Evolutionary conservation across 2,113 vertebrate genomes (phyloP), one percentile per base, ranked within the genome.

Genomic region (Sturnira hondurensis): DNA sequence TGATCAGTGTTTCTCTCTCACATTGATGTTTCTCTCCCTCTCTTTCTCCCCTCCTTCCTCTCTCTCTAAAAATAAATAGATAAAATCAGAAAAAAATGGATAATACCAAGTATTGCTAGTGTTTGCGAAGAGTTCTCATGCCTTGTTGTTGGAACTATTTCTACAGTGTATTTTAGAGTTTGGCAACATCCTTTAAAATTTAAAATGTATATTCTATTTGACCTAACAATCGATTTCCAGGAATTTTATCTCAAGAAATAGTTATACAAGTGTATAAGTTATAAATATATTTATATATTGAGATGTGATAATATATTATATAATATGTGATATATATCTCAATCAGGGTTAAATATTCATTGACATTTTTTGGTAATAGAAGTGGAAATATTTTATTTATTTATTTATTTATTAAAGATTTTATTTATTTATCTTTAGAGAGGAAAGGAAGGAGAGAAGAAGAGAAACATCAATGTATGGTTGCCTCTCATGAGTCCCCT

Each of bases 211-310:
- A 45, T 85, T 43, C 89, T 52, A 14, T 74, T 91, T 95, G 81
- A 87, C 36, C 36, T 96, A 76, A 36, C 3, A 36, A 36, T 96
- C 20, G n/a, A 47, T 83, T 95, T 94, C 41, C 5, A 67, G 20
- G 36, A 92, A 77, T 73, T 95, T 65, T 58, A 73, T 61, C 61
- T 82, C 80, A 86, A 65, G 33, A 93, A 92, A 63, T 86, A 93
- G 70, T 68, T 95, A 43, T 28, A 45, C 28, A 92, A 94, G 24
- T 70, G 5, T 86, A 61, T 81, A 61, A 80, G 45, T 91, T 36
- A 68, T 7, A 36, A 22, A 50, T 24, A 50, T 63, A 54, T 36
- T 5, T 17, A 26, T 28, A 13, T 70, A 15, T 43, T 31, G 28
- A 47, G 28, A 19, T 73, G 28, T 36, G 28, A 47, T 47, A 36